phyloP scores from a whole-genome alignment of 2,113 vertebrate genomes.

The Ptychochromis oligacanthus region DNA sequence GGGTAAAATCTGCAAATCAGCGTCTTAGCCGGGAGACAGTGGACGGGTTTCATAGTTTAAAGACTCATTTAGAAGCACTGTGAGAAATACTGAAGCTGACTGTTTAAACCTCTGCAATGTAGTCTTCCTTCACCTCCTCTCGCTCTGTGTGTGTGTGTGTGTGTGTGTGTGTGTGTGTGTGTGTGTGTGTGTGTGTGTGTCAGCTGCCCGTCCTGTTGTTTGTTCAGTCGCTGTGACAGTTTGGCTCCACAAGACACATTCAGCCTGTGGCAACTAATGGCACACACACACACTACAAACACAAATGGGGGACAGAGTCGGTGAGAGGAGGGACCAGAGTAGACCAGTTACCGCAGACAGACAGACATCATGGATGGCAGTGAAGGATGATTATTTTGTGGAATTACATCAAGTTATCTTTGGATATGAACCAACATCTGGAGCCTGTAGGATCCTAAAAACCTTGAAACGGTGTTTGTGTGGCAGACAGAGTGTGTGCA shows the following conservation, averaged over 20 bases:
- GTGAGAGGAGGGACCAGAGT: conserved; percentile 7
- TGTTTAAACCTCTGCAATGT: neutral
- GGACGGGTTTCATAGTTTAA: neutral
- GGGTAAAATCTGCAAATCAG: neutral
- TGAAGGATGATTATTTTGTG: conserved; percentile 20
- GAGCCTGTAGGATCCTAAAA: neutral
- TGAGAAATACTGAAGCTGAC: conserved; percentile 47
- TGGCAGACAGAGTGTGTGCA: neutral
- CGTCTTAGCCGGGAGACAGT: neutral
- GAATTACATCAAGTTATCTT: neutral
- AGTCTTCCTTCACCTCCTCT: neutral
- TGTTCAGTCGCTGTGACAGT: conserved; percentile 66
- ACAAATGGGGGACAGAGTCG: conserved; percentile 3
- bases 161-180: neutral
- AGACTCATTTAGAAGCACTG: conserved; percentile 33
- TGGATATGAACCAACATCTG: conserved; percentile 16
- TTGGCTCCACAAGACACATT: conserved; percentile 58
- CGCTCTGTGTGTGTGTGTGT: neutral
- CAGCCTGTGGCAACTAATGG: conserved; percentile 49
- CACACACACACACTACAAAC: conserved; percentile 30
- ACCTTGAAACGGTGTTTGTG: neutral
- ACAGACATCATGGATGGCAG: conserved; percentile 10
- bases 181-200: conserved; percentile 2
- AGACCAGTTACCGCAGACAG: conserved; percentile 2
- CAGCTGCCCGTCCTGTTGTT: conserved; percentile 65